These are phyloP conservation scores for Gracilinanus agilis DNA, from an alignment of 2,113 vertebrate genomes.

Conservation along the genomic window DNA sequence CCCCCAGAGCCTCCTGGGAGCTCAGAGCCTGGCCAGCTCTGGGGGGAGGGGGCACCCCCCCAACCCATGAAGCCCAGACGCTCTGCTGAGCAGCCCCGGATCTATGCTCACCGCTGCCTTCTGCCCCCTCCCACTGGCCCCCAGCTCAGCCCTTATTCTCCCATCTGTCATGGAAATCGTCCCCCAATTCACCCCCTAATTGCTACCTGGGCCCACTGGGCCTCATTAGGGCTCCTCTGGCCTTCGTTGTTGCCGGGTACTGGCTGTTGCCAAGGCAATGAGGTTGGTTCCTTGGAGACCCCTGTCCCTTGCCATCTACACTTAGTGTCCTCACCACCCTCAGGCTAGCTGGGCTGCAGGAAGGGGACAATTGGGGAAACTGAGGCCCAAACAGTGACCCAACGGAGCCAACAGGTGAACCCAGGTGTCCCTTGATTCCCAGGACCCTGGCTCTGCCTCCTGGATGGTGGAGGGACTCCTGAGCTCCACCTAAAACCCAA, in stretches of 20 bases:
- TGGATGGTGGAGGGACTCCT: background rate
- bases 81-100: background rate
- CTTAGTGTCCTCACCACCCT: background rate
- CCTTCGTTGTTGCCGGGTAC: background rate
- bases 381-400: background rate
- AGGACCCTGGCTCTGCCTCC: background rate
- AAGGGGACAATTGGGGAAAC: background rate
- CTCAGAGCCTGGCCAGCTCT: background rate
- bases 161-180: conserved; percentile 69
- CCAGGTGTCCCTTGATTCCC: background rate
- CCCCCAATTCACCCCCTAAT: conserved; percentile 63
- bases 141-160: background rate
- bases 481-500: background rate
- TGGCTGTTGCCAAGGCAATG: conserved; percentile 48
- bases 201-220: conserved; percentile 58
- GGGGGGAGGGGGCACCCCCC: no score
- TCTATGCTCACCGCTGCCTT: background rate
- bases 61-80: no score
- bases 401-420: background rate
- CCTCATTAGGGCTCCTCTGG: background rate
- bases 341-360: background rate
- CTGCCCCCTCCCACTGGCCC: background rate
- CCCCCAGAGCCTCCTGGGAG: no score
- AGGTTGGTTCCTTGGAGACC: conserved; percentile 8
- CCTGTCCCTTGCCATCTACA: background rate